Evolutionary conservation across 2,888 invertebrate species (phyloP).

Genomic region (Drosophila neonasuta): DNA sequence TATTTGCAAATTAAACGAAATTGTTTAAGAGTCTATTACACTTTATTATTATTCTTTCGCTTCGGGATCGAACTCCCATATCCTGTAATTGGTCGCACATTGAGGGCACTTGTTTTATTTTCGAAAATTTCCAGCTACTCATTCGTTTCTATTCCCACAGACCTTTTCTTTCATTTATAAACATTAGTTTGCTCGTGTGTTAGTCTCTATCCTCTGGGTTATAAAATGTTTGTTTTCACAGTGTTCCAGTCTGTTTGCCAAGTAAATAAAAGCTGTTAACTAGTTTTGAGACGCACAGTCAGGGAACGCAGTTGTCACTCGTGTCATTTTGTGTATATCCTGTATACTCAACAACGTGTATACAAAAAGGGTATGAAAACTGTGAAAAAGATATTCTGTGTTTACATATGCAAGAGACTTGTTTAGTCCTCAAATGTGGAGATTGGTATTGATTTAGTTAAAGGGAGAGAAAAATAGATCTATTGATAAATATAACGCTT

Average conservation of each 20-base stretch:
- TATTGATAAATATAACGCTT: neutral
- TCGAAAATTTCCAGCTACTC: neutral
- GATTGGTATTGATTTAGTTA: neutral
- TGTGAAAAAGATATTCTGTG: slow-evolving; percentile 2
- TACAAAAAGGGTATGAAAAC: slow-evolving; percentile 12
- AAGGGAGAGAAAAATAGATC: neutral
- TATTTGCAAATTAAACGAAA: slow-evolving; percentile 1
- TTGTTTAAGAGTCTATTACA: neutral
- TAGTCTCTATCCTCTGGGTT: slow-evolving; percentile 33
- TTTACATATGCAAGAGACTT: neutral
- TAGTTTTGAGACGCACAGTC: slow-evolving; percentile 48
- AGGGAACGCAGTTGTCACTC: slow-evolving; percentile 1
- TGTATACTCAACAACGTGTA: slow-evolving; percentile 1
- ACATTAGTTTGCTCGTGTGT: slow-evolving; percentile 11
- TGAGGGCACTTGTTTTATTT: neutral
- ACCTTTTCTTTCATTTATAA: slow-evolving; percentile 3
- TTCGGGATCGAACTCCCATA: neutral
- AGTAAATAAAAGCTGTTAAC: slow-evolving; percentile 72
- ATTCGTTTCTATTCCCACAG: neutral
- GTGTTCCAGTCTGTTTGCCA: slow-evolving; percentile 59
- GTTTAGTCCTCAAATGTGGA: neutral
- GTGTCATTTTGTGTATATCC: slow-evolving; percentile 8
- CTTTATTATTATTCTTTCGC: no score
- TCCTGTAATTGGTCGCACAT: neutral
- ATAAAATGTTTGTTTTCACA: slow-evolving; percentile 57